Evolutionary conservation across 2,888 invertebrate species (phyloP), one percentile per base, ranked within the genome.

Genomic region (Stenodema calcarata): DNA sequence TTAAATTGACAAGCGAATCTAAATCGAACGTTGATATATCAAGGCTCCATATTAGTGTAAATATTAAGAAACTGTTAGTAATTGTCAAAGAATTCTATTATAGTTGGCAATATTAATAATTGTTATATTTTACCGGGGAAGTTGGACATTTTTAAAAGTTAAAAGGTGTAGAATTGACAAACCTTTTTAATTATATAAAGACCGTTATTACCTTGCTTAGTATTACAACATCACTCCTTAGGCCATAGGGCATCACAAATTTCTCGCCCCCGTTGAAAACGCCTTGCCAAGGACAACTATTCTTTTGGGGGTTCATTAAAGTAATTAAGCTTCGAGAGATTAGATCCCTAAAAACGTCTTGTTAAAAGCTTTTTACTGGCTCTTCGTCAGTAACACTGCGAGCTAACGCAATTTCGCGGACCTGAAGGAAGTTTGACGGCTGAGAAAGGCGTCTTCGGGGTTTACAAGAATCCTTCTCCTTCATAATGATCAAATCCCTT

Each of bases 341-440:
- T 69, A 69, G 82, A 62, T 35, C 82, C 47, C 41, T 82, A 82
- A 82, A 82, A 82, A 82, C 81, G 82, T 82, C 82, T 82, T 82
- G 70, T 69, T 82, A 82, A 69, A 82, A 69, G 82, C 82, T 82
- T 82, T 79, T 82, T 62, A 28, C 41, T 73, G 16, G 62, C 82
- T 69, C 70, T n/a, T 69, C 82, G 62, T 82, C 69, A 82, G 82
- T 82, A 69, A 62, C 35, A 62, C 62, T 23, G 27, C 62, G 42
- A 82, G 82, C 30, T 82, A 82, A 82, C 62, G 82, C 27, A 82
- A 82, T 82, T 82, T 82, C 69, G 82, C 70, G 82, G 44, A 82
- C 69, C 42, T 82, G 69, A 44, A 82, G 82, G 69, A 35, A 69
- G 82, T 82, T 69, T 82, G 82, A 82, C 69, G 82, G 62, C 82